Base-by-base conservation (phyloP, 2,888 invertebrate genomes). In the Mesochorus sp. region DNA sequence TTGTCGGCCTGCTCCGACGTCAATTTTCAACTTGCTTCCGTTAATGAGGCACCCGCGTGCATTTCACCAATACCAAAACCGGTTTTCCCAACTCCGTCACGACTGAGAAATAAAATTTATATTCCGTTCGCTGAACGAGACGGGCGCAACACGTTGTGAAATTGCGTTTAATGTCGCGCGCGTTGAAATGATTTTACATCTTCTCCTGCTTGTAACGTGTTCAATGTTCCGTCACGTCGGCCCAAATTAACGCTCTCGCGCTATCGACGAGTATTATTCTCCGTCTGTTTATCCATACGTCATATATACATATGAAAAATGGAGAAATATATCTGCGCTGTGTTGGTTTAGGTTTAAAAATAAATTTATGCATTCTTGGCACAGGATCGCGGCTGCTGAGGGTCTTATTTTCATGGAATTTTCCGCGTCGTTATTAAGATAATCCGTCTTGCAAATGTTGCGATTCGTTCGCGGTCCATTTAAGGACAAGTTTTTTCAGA, bases 291-390 rank as follows among this genome's bases (percentile, higher is more conserved):
- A 79, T 66, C 62, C 53, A 80, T 82, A 81, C 74, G 80, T 81
- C 79, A 78, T 76, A 70, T 6, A 51, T 31, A 14, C 17, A 53
- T 31, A 28, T 53, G n/a, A n/a, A 53, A 57, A 67, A 67, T 61
- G 59, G 19, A 21, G 47, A 59, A 62, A 66, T 66, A 71, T 37
- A 26, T 8, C 14, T 62, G 57, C 31, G 26, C 37, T 44, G 42
- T 37, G 47, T 76, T 57, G 47, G 67, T 76, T 72, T 78, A 74
- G 47, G 67, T 76, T 72, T 78, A 74, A 82, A 76, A 81, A 82
- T 82, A 82, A 51, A 71, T 74, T 80, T 47, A 42, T 24, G 64
- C 53, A 81, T 80, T 78, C 59, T 80, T 82, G 82, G 82, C 76
- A 6, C 2, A 4, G 5, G n/a, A n/a, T n/a, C n/a, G n/a, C n/a